These are phyloP conservation scores for Acrobasis consociella DNA, from an alignment of 2,888 invertebrate species.

Conservation along the genomic window DNA sequence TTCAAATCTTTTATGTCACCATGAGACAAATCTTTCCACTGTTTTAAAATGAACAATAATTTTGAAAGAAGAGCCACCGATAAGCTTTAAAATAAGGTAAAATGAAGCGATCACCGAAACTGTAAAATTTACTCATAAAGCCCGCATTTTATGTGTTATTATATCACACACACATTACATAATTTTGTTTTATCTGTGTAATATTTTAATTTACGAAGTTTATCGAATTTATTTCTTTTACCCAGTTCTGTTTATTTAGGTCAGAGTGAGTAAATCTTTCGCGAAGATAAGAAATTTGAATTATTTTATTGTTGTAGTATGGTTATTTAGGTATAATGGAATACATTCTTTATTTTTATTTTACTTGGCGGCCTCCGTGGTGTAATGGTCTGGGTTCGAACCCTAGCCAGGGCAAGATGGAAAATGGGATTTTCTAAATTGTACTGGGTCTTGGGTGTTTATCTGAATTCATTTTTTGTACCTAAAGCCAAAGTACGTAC, in stretches of 20 bases:
- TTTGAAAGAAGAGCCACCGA: not conserved
- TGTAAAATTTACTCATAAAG: constrained; percentile 1
- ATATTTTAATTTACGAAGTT: constrained; percentile 5
- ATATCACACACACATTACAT: constrained; percentile 4
- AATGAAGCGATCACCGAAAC: constrained; percentile 5
- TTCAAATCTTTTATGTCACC: not conserved
- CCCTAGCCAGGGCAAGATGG: too few relatives aligned
- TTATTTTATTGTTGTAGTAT: constrained; percentile 2
- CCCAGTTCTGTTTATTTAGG: constrained; percentile 28
- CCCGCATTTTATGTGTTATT: not conserved
- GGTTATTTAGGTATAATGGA: not conserved
- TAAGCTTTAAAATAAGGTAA: not conserved
- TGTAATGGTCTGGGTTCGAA: too few relatives aligned
- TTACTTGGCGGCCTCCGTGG: too few relatives aligned
- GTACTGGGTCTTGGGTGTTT: too few relatives aligned
- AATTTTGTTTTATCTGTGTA: constrained; percentile 11
- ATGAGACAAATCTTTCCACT: not conserved
- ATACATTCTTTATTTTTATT: not conserved
- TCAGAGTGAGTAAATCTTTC: not conserved
- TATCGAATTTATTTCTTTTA: constrained; percentile 21
- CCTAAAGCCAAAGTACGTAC: too few relatives aligned
- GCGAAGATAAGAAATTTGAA: not conserved
- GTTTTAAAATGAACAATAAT: constrained; percentile 1
- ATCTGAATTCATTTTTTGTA: too few relatives aligned
- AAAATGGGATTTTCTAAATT: too few relatives aligned